Conservation (phyloP, 2,797 vertebrate genomes). For the Falco biarmicus region DNA sequence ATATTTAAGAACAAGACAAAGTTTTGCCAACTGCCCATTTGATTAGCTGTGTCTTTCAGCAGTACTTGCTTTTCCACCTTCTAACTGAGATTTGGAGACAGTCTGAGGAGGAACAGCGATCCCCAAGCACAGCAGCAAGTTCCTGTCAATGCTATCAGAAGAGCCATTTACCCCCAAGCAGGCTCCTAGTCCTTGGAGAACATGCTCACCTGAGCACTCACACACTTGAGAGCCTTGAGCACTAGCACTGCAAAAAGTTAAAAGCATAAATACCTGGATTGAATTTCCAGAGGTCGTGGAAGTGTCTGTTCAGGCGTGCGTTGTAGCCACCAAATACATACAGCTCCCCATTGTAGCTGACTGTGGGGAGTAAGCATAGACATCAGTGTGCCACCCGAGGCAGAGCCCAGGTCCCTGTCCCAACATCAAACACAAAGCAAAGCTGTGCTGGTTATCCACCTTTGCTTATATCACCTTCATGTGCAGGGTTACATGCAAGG, state of each 20-base stretch:
- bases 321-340: conserved; percentile 99
- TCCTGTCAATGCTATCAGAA: not conserved
- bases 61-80: not conserved
- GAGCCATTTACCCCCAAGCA: not conserved
- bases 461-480: not conserved
- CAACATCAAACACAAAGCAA: not conserved
- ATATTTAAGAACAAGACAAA: not conserved
- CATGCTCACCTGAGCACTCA: not conserved
- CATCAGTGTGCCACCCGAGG: not conserved
- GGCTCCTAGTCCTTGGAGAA: not conserved
- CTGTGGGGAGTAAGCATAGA: conserved; percentile 72
- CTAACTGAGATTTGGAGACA: not conserved
- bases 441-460: not conserved
- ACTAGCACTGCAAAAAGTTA: not conserved
- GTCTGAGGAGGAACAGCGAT: not conserved
- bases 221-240: not conserved
- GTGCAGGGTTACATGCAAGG: fast-evolving
- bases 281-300: conserved; percentile 98
- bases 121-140: not conserved
- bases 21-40: not conserved
- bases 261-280: conserved; percentile 87
- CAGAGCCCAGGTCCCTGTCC: not conserved
- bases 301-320: conserved; percentile 94
- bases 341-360: conserved; percentile 93
- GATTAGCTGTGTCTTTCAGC: not conserved